Conservation (phyloP, 2,888 invertebrate species). For the Archaeoteleia sp. region DNA sequence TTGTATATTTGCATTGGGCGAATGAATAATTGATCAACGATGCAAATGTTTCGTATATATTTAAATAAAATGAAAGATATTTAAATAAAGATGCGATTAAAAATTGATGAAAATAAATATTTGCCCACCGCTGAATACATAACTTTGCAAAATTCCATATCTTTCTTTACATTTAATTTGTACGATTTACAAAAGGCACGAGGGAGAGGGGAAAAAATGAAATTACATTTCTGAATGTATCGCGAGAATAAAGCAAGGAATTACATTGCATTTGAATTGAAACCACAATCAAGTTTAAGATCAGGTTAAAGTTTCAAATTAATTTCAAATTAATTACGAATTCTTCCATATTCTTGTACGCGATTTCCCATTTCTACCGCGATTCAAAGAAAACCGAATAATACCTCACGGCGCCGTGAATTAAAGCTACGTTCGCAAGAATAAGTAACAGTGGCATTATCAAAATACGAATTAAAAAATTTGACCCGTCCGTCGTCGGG, state of each 20-base stretch:
- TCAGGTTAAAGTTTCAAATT: slow-evolving; percentile 6
- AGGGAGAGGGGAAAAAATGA: slow-evolving; percentile 1
- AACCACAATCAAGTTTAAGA: slow-evolving; percentile 13
- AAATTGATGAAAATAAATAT: slow-evolving; percentile 13
- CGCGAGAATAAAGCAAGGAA: slow-evolving; percentile 8
- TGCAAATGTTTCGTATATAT: not conserved
- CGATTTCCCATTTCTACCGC: no score
- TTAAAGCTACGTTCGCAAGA: no score
- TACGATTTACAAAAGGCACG: not conserved
- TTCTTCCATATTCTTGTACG: not conserved
- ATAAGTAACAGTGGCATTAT: no score
- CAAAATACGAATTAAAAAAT: no score
- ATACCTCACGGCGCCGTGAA: no score
- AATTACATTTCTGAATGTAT: slow-evolving; percentile 14
- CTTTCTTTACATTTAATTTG: slow-evolving; percentile 19
- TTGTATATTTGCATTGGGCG: no score
- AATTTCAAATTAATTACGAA: slow-evolving; percentile 3
- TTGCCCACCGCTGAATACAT: not conserved
- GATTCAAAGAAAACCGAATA: no score
- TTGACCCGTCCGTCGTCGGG: slow-evolving; percentile 16
- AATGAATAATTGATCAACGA: no score
- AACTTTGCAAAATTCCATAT: slow-evolving; percentile 1
- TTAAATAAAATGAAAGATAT: slow-evolving; percentile 1
- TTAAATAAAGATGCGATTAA: slow-evolving; percentile 5
- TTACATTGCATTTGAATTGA: slow-evolving; percentile 26